Conservation (phyloP, 2,113 vertebrate genomes). For the Scophthalmus maximus region DNA sequence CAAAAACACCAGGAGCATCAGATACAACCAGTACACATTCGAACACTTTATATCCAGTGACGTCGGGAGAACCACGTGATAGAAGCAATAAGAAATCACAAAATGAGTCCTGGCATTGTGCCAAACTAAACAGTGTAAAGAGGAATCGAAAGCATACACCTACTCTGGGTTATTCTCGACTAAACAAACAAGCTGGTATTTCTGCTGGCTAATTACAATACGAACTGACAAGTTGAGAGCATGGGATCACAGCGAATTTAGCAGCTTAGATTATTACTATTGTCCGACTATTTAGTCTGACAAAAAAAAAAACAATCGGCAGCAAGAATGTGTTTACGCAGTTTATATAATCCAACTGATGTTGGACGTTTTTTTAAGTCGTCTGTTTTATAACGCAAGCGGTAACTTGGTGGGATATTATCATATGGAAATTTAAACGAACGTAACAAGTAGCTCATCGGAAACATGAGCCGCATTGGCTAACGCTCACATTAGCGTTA, state of each 20-base stretch:
- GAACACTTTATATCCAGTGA: no score
- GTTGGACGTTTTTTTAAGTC: not conserved
- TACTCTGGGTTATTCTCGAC: not conserved
- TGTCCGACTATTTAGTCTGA: not conserved
- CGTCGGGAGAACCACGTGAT: not conserved
- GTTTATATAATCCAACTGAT: not conserved
- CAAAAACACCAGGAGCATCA: constrained; percentile 55
- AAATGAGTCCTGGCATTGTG: not conserved
- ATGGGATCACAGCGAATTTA: not conserved
- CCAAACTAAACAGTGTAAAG: not conserved
- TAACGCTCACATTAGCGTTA: constrained; percentile 17
- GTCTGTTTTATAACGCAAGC: not conserved
- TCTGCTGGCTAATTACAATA: not conserved
- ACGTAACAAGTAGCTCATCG: not conserved
- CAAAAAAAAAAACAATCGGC: not conserved
- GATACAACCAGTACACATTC: not conserved
- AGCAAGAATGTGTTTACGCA: not conserved
- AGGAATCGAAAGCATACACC: constrained; percentile 2
- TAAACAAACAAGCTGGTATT: not conserved
- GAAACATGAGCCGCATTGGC: constrained; percentile 30
- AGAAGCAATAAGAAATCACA: not conserved
- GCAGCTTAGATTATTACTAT: not conserved
- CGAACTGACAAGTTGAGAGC: not conserved
- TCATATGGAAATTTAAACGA: no score
- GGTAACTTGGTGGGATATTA: not conserved